phyloP scores from a whole-genome alignment of 2,888 invertebrate genomes.

The Tenthredo distinguenda region DNA sequence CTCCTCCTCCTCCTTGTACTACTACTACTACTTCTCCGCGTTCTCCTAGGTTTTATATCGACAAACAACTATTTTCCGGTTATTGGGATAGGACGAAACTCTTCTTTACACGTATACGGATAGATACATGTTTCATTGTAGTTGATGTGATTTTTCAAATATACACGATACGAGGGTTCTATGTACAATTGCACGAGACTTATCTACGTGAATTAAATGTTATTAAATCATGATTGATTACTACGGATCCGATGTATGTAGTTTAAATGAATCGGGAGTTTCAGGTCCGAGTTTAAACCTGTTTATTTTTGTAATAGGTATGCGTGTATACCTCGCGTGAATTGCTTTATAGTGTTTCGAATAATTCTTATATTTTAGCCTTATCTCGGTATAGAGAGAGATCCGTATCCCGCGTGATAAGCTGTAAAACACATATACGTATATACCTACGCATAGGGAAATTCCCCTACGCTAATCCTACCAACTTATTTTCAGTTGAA shows the following conservation, averaged over 20 bases:
- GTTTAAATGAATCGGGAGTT: too few relatives aligned
- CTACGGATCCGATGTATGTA: too few relatives aligned
- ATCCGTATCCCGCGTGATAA: neutral
- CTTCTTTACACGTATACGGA: neutral
- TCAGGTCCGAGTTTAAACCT: neutral
- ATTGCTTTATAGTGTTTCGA: neutral
- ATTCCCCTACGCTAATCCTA: neutral
- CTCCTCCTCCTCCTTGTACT: neutral
- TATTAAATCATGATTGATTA: too few relatives aligned
- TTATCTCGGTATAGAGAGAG: neutral
- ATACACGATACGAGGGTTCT: too few relatives aligned
- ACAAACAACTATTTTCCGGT: conserved; percentile 16
- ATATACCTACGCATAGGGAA: neutral
- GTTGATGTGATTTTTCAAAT: neutral
- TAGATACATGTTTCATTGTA: neutral
- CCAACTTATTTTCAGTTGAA: neutral
- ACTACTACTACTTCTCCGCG: neutral
- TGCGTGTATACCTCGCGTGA: neutral
- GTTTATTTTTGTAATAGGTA: neutral
- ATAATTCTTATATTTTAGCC: neutral
- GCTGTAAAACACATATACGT: neutral
- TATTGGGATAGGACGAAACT: conserved; percentile 40
- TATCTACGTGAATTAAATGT: neutral
- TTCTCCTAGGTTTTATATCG: neutral
- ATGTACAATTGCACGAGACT: neutral